These are phyloP conservation scores for Nemotelus pantherinus DNA, from an alignment of 2,888 invertebrate genomes.

Conservation along the genomic window DNA sequence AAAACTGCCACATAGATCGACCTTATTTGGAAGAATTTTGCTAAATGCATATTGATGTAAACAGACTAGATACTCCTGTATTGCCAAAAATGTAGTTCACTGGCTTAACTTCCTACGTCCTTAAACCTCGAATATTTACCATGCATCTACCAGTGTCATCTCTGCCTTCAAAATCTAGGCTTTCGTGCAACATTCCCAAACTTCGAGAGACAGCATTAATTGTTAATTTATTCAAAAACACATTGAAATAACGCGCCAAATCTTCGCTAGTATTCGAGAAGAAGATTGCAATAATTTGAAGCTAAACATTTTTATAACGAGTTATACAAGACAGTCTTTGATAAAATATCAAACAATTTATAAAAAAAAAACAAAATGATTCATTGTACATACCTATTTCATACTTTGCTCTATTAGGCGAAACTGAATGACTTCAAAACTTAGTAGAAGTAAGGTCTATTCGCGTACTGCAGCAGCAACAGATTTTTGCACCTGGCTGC, in stretches of 20 bases:
- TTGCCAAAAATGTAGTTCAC: too few species aligned
- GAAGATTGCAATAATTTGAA: constrained; percentile 42
- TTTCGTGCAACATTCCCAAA: constrained; percentile 11
- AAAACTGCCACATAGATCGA: too few species aligned
- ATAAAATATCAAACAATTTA: constrained; percentile 30
- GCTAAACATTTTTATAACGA: constrained; percentile 40
- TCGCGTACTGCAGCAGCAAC: too few species aligned
- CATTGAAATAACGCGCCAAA: constrained; percentile 33
- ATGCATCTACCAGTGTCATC: neutral
- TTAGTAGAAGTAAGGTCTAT: neutral
- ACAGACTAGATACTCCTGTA: too few species aligned
- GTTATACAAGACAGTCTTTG: constrained; percentile 38
- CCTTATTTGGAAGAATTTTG: too few species aligned
- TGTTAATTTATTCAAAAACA: neutral
- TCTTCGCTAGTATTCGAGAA: constrained; percentile 29
- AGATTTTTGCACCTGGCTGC: too few species aligned
- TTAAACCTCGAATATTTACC: neutral
- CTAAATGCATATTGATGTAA: too few species aligned
- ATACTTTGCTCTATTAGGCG: constrained; percentile 23
- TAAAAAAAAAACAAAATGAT: constrained; percentile 45
- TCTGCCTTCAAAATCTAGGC: constrained; percentile 18
- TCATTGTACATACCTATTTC: constrained; percentile 46
- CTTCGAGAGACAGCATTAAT: constrained; percentile 7
- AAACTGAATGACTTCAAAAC: neutral
- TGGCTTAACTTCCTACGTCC: too few species aligned